These are phyloP conservation scores for Turdus rufiventris DNA, from an alignment of 2,113 vertebrate genomes.

Conservation along the genomic window DNA sequence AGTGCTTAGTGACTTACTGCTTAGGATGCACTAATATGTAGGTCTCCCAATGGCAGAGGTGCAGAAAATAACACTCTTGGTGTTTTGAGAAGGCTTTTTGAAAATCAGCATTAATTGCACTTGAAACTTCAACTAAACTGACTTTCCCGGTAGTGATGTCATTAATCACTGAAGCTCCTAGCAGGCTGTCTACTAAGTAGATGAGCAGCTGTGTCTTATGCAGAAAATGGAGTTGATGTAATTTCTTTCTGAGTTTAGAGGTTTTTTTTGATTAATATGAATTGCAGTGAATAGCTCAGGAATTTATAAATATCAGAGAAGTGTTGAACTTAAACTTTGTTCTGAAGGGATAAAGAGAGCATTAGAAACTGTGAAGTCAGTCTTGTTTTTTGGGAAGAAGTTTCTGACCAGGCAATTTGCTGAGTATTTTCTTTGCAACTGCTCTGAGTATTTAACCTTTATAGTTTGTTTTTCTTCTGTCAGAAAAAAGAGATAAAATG, in stretches of 20 bases:
- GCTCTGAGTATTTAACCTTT: neutral
- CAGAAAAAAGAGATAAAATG: rapidly evolving
- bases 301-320: neutral
- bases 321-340: neutral
- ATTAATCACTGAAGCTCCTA: neutral
- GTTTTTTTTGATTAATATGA: neutral
- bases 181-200: neutral
- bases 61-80: neutral
- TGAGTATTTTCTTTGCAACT: neutral
- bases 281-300: neutral
- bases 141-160: neutral
- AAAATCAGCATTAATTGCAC: neutral
- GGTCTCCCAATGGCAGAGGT: neutral
- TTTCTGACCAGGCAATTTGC: neutral
- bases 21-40: neutral
- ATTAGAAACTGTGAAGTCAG: neutral
- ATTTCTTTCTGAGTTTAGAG: neutral
- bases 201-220: neutral
- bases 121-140: neutral
- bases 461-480: neutral
- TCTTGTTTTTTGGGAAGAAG: neutral
- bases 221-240: neutral
- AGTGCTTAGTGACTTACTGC: neutral
- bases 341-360: neutral
- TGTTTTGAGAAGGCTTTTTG: neutral